Conservation (phyloP, 2,797 vertebrate genomes). For the Rachycentron canadum region DNA sequence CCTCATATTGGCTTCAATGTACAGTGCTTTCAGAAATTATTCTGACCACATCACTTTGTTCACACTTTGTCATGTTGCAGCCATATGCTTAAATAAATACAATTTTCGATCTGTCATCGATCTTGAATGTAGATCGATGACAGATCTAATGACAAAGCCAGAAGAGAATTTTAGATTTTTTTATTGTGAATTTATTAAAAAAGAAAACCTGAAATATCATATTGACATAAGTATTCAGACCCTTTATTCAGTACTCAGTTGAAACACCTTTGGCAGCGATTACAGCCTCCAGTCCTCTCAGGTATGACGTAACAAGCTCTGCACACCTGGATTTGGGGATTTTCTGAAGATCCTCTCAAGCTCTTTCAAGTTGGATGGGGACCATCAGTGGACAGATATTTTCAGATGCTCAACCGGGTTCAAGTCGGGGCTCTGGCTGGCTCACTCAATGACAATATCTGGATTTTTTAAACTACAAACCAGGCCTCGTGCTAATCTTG, state of each 20-base stretch:
- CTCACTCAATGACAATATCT: no score
- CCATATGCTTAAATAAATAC: no score
- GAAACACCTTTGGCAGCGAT: slow-evolving; percentile 19
- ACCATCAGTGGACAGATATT: not conserved
- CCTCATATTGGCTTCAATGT: not conserved
- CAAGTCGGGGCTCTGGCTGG: not conserved
- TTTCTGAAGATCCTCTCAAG: not conserved
- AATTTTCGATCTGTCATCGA: no score
- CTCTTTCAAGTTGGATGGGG: not conserved
- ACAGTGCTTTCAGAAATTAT: not conserved
- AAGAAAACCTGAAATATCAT: no score
- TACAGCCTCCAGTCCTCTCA: slow-evolving; percentile 6
- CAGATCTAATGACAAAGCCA: no score
- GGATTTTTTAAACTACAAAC: no score
- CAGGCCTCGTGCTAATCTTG: not conserved
- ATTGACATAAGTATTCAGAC: not conserved
- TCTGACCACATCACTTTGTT: no score
- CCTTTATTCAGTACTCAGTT: not conserved
- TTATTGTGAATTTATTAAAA: no score
- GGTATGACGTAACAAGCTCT: not conserved
- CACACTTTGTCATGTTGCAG: no score
- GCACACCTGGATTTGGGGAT: not conserved
- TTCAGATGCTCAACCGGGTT: no score
- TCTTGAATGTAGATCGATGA: no score
- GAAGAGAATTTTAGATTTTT: no score